A percentile compares a stretch with the other conserved stretches of the same genome.
Conservation (phyloP, 2,888 invertebrate genomes). For the Abrostola triplasia region DNA sequence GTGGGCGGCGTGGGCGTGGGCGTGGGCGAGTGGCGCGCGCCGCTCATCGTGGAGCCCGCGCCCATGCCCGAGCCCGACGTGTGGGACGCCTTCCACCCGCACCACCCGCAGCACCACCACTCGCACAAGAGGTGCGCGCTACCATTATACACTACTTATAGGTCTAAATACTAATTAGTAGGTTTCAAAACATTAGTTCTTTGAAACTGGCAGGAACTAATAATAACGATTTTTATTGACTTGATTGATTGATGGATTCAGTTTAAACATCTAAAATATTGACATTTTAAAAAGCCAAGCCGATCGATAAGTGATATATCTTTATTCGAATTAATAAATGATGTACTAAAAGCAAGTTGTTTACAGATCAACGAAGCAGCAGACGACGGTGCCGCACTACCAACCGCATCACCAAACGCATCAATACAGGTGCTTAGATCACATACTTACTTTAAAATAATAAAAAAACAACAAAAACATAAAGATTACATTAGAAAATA, state of each 20-base stretch:
- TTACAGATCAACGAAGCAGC: constrained; percentile 85
- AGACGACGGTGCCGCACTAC: constrained; percentile 82
- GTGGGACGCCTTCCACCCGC: constrained; percentile 80
- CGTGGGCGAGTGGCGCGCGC: constrained; percentile 93
- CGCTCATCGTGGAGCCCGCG: constrained; percentile 93
- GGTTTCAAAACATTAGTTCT: background rate
- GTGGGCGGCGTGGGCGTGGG: constrained; percentile 62
- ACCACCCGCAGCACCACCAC: constrained; percentile 75
- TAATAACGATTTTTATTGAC: no score
- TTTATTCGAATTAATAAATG: background rate
- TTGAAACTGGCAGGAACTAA: no score
- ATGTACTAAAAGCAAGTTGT: constrained; percentile 52
- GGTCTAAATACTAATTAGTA: background rate
- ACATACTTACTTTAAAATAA: background rate
- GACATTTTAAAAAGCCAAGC: no score
- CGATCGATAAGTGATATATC: no score
- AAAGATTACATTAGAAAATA: no score
- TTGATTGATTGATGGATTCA: no score
- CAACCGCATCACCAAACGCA: constrained; percentile 84
- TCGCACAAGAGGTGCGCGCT: constrained; percentile 76
- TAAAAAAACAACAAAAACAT: no score
- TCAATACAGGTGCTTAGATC: constrained; percentile 80
- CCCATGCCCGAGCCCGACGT: constrained; percentile 82
- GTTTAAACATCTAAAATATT: no score
- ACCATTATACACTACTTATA: no score